A percentile compares a stretch with the other conserved stretches of the same genome.
phyloP scores from a whole-genome alignment of 2,797 vertebrate species.

The Anas bahamensis region DNA sequence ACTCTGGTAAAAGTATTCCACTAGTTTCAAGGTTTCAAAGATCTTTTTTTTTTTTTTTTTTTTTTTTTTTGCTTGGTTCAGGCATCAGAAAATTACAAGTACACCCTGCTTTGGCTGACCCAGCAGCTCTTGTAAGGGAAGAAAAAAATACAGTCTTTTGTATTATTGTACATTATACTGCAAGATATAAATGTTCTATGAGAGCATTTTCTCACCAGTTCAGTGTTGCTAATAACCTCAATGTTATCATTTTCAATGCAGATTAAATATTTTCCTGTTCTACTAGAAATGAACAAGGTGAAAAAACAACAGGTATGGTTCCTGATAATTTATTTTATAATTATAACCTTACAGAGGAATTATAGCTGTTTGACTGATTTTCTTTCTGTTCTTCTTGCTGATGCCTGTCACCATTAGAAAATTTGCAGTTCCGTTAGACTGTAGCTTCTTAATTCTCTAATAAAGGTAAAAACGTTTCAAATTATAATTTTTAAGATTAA shows the following conservation, averaged over 20 bases:
- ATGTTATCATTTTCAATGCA: neutral
- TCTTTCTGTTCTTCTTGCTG: neutral
- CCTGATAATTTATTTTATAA: neutral
- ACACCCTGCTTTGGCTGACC: neutral
- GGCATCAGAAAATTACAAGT: neutral
- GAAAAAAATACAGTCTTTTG: neutral
- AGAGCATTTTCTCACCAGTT: neutral
- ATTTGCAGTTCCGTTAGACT: neutral
- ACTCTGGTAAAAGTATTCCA: neutral
- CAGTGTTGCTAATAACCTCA: neutral
- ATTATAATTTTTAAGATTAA: neutral
- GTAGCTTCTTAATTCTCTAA: neutral
- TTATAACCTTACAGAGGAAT: neutral
- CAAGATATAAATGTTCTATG: neutral
- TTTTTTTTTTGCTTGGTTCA: neutral
- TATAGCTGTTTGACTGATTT: neutral
- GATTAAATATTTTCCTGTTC: neutral
- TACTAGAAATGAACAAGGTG: neutral
- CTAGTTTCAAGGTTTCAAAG: neutral
- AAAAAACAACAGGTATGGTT: neutral
- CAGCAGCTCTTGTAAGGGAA: neutral
- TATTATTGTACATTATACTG: neutral
- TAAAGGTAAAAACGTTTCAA: neutral
- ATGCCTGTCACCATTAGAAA: neutral
- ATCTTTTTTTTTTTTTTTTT: conserved; percentile 4